Base-by-base conservation (phyloP, 2,888 invertebrate species). In the Yponomeuta cagnagella region DNA sequence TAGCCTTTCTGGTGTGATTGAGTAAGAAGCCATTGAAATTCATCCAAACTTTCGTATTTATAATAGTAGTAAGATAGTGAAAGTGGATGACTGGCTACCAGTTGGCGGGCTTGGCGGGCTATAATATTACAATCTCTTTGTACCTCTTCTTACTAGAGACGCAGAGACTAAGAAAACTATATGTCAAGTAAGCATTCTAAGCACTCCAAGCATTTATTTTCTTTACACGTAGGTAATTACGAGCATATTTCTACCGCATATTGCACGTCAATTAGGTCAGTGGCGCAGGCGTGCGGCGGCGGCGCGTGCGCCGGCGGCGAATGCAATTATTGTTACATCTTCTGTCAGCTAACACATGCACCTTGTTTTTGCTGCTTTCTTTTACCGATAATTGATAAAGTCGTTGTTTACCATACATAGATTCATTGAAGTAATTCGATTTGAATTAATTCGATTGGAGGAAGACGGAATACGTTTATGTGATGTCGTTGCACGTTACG, bases 181-280 rank as follows among this genome's bases (percentile, higher is more conserved):
- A 52, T 12, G 15, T 12, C 15, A 58, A 58, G 5, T 12, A 15
- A 15, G 15, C 52, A 12, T 15, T 12, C 52, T 15, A 58, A 15
- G 52, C 52, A 58, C 52, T 58, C 52, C 52, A 43, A 8, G 43
- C 43, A 8, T 15, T 58, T 58, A 58, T 15, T 58, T 58, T 58
- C 15, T 15, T 52, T 15, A 58, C 52, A 58, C 52, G 52, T 58
- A 58, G 12, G 15, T 58, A 58, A 58, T 58, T 58, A 58, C 15
- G 15, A 58, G 52, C 52, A 58, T 58, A 15, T 58, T 58, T 58
- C 15, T 58, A 15, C 52, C 15, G 52, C 52, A 58, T 65, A 33
- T 43, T 67, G 67, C 67, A 67, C 43, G 33, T 65, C 30, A 65
- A 31, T 12, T 65, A 65, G 65, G 65, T 31, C 33, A 65, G 30